These are phyloP conservation scores for Solen grandis DNA, from an alignment of 1,140 invertebrate species.

Conservation along the genomic window DNA sequence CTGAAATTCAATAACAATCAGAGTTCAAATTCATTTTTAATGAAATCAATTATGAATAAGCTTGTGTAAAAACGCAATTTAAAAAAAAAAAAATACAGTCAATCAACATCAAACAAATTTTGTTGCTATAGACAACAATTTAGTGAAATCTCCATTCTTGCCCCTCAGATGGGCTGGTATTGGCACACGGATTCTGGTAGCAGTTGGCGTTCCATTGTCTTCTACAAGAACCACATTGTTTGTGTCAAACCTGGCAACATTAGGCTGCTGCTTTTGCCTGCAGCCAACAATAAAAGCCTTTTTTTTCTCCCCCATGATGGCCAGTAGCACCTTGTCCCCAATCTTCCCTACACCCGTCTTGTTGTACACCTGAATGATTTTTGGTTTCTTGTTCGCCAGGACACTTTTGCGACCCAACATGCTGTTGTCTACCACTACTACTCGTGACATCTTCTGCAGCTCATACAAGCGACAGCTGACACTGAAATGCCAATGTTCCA, in stretches of 20 bases:
- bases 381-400: slow-evolving; percentile 94
- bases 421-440: slow-evolving; percentile 98
- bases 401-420: slow-evolving; percentile 96
- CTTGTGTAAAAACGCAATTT: too few relatives aligned
- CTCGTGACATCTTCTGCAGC: slow-evolving; percentile 85
- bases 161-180: slow-evolving; percentile 93
- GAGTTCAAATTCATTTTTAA: too few relatives aligned
- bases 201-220: slow-evolving; percentile 94
- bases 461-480: slow-evolving; percentile 66
- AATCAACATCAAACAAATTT: slow-evolving; percentile 92
- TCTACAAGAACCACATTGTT: slow-evolving; percentile 99
- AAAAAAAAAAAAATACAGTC: too few relatives aligned
- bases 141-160: slow-evolving; percentile 94
- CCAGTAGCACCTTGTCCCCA: slow-evolving; percentile 90
- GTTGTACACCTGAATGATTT: slow-evolving; percentile 83
- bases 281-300: slow-evolving; percentile 97
- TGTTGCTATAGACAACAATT: slow-evolving; percentile 95
- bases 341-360: slow-evolving; percentile 85
- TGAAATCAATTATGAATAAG: too few relatives aligned
- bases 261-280: slow-evolving; percentile 88
- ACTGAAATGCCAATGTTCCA: slow-evolving; percentile 69
- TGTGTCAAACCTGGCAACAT: slow-evolving; percentile 95
- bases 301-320: slow-evolving; percentile 98
- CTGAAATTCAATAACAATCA: too few relatives aligned
- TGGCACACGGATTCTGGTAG: slow-evolving; percentile 96